Evolutionary conservation across 2,113 vertebrate genomes (phyloP).

Genomic region (Progne subis): DNA sequence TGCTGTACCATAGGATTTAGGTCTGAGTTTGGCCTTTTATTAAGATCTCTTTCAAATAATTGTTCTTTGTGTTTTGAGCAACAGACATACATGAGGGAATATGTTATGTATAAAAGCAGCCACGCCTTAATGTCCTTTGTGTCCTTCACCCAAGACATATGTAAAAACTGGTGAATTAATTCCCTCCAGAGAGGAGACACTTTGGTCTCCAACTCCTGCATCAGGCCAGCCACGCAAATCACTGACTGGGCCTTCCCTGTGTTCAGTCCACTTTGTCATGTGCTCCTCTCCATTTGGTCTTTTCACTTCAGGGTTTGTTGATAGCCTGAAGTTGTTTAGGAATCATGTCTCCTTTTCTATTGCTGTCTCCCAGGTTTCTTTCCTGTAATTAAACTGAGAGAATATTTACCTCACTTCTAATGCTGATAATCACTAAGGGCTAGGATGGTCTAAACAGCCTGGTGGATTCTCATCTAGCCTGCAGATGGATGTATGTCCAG

Average conservation of each 20-base stretch:
- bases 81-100: not conserved
- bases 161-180: not conserved
- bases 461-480: not conserved
- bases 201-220: conserved; percentile 11
- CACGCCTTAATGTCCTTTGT: not conserved
- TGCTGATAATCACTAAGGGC: not conserved
- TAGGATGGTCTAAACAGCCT: not conserved
- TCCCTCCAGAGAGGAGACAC: not conserved
- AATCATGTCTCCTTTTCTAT: not conserved
- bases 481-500: not conserved
- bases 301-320: conserved; percentile 15
- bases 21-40: not conserved
- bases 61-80: not conserved
- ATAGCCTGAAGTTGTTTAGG: conserved; percentile 4
- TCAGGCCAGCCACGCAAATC: not conserved
- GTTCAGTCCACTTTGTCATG: conserved; percentile 10
- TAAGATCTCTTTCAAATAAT: not conserved
- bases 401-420: conserved; percentile 13
- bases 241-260: not conserved
- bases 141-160: conserved; percentile 18
- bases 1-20: not conserved
- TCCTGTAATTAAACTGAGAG: conserved; percentile 45
- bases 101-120: not conserved
- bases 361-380: not conserved
- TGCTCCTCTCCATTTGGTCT: not conserved